phyloP scores from a whole-genome alignment of 2,888 invertebrate genomes.

The Cylloceria caligata region DNA sequence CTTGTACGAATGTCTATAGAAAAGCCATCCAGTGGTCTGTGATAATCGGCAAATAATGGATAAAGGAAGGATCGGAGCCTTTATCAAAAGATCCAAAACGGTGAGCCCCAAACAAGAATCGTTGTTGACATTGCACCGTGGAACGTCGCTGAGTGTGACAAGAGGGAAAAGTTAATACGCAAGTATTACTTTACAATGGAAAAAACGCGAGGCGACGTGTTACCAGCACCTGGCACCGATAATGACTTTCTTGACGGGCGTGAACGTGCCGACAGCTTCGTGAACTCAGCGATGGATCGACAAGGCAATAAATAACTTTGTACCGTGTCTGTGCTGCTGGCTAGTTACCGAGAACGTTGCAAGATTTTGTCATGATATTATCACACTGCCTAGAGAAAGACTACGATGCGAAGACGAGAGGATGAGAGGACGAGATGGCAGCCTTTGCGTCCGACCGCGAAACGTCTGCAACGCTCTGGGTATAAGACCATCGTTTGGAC shows the following conservation, averaged over 20 bases:
- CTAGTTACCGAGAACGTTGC: slow-evolving; percentile 28
- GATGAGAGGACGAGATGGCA: slow-evolving; percentile 21
- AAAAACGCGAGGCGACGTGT: background rate
- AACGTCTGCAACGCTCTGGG: slow-evolving; percentile 28
- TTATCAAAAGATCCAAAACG: background rate
- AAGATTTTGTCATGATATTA: slow-evolving; percentile 65
- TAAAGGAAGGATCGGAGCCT: background rate
- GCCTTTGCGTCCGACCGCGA: slow-evolving; percentile 20
- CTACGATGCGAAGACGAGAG: slow-evolving; percentile 24
- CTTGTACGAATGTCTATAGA: no score
- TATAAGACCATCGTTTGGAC: slow-evolving; percentile 16
- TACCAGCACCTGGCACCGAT: background rate
- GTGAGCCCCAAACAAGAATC: background rate
- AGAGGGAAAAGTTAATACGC: background rate
- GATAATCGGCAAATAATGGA: no score
- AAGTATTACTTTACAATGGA: background rate
- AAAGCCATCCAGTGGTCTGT: no score
- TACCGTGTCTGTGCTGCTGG: background rate
- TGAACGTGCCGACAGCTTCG: slow-evolving; percentile 14
- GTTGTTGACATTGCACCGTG: background rate
- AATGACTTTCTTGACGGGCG: background rate
- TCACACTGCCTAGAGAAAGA: slow-evolving; percentile 45
- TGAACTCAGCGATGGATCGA: slow-evolving; percentile 12
- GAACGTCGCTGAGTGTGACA: background rate
- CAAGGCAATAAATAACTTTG: background rate